phyloP scores from a whole-genome alignment of 2,888 invertebrate species.

The Plebejus melissa region DNA sequence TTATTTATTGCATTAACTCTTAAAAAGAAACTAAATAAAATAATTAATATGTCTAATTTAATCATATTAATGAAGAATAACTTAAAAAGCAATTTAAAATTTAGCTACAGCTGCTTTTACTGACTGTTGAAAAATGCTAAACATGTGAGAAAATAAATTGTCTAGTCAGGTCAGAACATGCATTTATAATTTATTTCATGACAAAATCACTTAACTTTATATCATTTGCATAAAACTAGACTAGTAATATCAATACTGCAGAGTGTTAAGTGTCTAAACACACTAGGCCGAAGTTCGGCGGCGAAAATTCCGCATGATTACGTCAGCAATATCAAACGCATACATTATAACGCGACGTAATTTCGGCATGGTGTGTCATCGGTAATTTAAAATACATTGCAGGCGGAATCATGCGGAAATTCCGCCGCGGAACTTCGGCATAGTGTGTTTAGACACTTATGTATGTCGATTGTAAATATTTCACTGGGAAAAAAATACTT shows the following conservation, averaged over 20 bases:
- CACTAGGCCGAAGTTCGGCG: too few species aligned
- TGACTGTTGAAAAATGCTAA: neutral
- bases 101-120: neutral
- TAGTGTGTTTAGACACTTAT: too few species aligned
- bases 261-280: neutral
- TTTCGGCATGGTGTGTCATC: too few species aligned
- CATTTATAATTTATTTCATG: conserved; percentile 73
- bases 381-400: too few species aligned
- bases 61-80: too few species aligned
- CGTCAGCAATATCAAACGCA: too few species aligned
- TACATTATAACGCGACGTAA: too few species aligned
- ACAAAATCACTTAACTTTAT: conserved; percentile 43
- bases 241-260: neutral
- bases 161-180: conserved; percentile 68
- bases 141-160: conserved; percentile 44
- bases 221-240: conserved; percentile 63
- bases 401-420: too few species aligned
- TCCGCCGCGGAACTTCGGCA: too few species aligned
- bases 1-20: neutral
- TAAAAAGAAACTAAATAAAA: too few species aligned
- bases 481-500: conserved; percentile 10
- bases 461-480: conserved; percentile 25
- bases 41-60: neutral
- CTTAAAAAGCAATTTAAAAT: neutral
- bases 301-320: too few species aligned